A percentile compares a stretch with the other conserved stretches of the same genome.
Evolutionary conservation across 2,888 invertebrate genomes (phyloP).

Genomic region (Calameuta filiformis): DNA sequence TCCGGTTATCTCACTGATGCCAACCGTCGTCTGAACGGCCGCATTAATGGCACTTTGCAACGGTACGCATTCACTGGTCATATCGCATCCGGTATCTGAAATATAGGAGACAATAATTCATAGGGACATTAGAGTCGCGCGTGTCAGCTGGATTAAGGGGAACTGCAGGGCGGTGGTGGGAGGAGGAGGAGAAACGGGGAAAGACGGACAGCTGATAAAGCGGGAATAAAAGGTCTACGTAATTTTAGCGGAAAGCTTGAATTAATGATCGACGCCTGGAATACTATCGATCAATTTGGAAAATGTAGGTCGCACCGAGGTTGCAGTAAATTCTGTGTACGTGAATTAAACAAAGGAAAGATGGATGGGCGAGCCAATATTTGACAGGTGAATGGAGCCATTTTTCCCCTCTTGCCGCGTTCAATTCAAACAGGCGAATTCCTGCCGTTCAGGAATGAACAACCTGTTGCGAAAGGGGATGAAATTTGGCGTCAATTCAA

Average conservation of each 20-base stretch:
- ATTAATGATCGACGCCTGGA: not conserved
- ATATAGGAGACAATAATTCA: slow-evolving; percentile 23
- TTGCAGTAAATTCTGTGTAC: not conserved
- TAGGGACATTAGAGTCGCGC: not conserved
- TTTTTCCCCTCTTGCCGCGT: not conserved
- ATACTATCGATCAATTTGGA: not conserved
- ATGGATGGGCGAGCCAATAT: not conserved
- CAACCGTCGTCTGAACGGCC: slow-evolving; percentile 58
- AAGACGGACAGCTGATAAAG: not conserved
- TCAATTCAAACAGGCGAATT: not conserved
- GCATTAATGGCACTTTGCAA: slow-evolving; percentile 55
- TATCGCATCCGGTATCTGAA: slow-evolving; percentile 56
- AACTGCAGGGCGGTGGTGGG: not conserved
- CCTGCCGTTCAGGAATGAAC: not conserved
- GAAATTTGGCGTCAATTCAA: not conserved
- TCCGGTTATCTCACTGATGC: slow-evolving; percentile 58
- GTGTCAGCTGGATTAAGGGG: not conserved
- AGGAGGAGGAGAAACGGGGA: not conserved
- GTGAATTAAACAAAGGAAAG: not conserved
- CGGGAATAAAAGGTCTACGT: not conserved
- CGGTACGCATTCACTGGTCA: slow-evolving; percentile 55
- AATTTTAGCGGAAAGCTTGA: not conserved
- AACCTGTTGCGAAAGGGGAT: not conserved
- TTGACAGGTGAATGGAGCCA: not conserved
- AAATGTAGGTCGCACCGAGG: not conserved